Conservation (phyloP, 2,888 invertebrate genomes). For the Euproctis similis region DNA sequence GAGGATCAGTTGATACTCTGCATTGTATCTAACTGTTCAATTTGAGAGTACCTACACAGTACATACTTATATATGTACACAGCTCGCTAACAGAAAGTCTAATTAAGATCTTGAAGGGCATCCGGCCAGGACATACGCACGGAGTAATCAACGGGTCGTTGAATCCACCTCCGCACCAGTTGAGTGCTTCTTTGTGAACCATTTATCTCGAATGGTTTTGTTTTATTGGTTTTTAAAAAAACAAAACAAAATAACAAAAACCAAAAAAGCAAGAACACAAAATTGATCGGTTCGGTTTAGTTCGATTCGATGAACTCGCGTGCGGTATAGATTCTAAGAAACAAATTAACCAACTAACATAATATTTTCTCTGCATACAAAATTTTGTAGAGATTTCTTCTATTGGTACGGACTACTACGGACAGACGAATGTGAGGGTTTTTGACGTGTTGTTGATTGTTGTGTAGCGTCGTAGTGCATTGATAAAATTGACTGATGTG, state of each 20-base stretch:
- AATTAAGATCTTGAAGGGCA: conserved; percentile 55
- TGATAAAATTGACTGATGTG: too few relatives aligned
- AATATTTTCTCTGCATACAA: too few relatives aligned
- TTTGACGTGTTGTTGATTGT: too few relatives aligned
- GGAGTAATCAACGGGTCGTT: conserved; percentile 63
- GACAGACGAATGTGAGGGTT: too few relatives aligned
- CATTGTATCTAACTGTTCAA: background rate
- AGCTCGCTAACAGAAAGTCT: conserved; percentile 26
- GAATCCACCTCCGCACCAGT: too few relatives aligned
- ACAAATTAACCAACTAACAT: background rate
- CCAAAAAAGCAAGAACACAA: conserved; percentile 31
- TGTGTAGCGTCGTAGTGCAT: too few relatives aligned
- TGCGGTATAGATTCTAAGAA: conserved; percentile 8
- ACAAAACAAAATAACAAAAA: too few relatives aligned
- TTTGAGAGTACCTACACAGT: background rate
- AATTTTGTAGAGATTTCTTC: too few relatives aligned
- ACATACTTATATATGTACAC: conserved; percentile 13
- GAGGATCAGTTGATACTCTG: too few relatives aligned
- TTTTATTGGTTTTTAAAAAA: conserved; percentile 27
- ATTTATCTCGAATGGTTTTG: conserved; percentile 33
- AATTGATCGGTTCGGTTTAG: conserved; percentile 27
- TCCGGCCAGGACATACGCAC: conserved; percentile 36
- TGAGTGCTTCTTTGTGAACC: conserved; percentile 30
- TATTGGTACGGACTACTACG: too few relatives aligned
- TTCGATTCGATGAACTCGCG: conserved; percentile 18